Base-by-base conservation (phyloP, 2,113 vertebrate species). In the Gallinago undulata region DNA sequence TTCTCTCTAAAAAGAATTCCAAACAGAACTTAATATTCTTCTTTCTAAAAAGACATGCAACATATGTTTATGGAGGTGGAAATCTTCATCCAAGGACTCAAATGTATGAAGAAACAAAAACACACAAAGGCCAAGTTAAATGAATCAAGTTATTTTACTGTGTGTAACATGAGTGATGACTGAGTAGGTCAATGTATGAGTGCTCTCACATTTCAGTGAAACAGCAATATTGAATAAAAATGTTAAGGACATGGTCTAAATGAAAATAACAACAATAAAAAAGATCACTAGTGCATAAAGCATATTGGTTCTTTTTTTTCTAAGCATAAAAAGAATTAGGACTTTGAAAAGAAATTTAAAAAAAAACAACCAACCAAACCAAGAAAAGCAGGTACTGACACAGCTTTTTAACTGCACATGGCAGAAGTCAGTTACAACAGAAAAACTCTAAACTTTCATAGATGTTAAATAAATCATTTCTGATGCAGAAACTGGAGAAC, bases 21-120 rank as follows among this genome's bases (percentile, higher is more conserved):
- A 45, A 97, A 88, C 57, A 78, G n/a, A 96, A 76, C n/a, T 66
- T 84, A 81, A 95, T 76, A 89, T 69, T 68, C 10, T 51, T 84
- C 51, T 27, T 31, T 35, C 47, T 88, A 24, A 79, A 95, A 85
- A 64, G 33, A 64, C 17, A 95, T 23, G 57, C 53, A 94, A 63
- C 14, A 15, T 86, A 73, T 57, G 37, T 66, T 72, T 67, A 55
- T 33, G 22, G 23, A 73, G 27, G 19, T 48, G 47, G 47, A 48
- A 48, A 48, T 64, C 50, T 92, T 89, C 47, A 51, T 7, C 23
- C 63, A 81, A 60, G 10, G 31, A 35, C 66, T 82, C 23, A 80
- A 57, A 94, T 28, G 39, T 64, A 51, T 70, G 57, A 69, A 80
- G 41, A 33, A 50, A 47, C 30, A 24, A 45, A 56, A 51, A 17